These are phyloP conservation scores for Cheilinus undulatus DNA, from an alignment of 2,113 vertebrate genomes.

Conservation along the genomic window DNA sequence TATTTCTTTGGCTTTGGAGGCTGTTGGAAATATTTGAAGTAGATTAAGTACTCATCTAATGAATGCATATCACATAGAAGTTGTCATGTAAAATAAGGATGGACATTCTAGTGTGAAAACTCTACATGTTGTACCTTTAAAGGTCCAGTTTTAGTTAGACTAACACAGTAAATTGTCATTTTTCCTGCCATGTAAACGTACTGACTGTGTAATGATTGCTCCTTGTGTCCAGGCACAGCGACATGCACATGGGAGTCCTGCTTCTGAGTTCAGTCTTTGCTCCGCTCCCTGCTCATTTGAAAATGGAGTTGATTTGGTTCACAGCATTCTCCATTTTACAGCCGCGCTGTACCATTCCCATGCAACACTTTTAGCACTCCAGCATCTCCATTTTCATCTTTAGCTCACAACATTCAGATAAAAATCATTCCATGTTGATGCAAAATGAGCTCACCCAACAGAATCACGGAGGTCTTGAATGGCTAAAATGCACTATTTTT, in stretches of 20 bases:
- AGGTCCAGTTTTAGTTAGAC: too few relatives aligned
- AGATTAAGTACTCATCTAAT: too few relatives aligned
- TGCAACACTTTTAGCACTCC: slow-evolving; percentile 26
- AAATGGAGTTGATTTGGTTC: slow-evolving; percentile 47
- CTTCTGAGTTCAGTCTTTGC: slow-evolving; percentile 32
- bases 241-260: slow-evolving; percentile 15
- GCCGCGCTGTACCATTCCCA: slow-evolving; percentile 52
- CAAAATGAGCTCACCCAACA: slow-evolving; percentile 47
- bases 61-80: too few relatives aligned
- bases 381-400: slow-evolving; percentile 35
- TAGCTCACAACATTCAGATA: too few relatives aligned
- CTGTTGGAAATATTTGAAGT: too few relatives aligned
- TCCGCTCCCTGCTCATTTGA: slow-evolving; percentile 51
- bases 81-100: too few relatives aligned
- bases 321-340: slow-evolving; percentile 51
- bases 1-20: too few relatives aligned
- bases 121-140: too few relatives aligned
- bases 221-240: background rate
- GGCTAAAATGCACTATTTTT: slow-evolving; percentile 49
- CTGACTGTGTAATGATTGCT: too few relatives aligned
- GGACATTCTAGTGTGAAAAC: too few relatives aligned
- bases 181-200: too few relatives aligned
- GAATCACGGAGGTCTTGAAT: slow-evolving; percentile 46
- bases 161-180: too few relatives aligned
- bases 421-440: slow-evolving; percentile 47